Evolutionary conservation across 2,797 vertebrate species (phyloP).

Genomic region (Percopsis omiscomaycus): DNA sequence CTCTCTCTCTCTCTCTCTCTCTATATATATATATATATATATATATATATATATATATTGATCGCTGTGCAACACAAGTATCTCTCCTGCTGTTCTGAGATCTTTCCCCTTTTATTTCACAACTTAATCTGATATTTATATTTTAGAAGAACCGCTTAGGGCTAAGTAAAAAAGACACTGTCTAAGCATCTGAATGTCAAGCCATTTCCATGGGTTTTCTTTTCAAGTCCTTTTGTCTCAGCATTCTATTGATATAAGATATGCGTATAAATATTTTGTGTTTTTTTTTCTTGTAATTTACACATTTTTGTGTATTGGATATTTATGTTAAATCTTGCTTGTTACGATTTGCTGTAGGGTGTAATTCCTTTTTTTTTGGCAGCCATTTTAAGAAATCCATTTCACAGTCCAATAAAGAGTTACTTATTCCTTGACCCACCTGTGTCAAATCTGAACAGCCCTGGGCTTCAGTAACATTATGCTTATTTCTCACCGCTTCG

Average conservation of each 20-base stretch:
- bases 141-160: conserved; percentile 29
- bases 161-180: conserved; percentile 31
- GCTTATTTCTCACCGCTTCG: conserved; percentile 43
- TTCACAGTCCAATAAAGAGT: conserved; percentile 40
- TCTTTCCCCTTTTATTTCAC: conserved; percentile 43
- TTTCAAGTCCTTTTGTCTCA: conserved; percentile 23
- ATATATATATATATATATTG: conserved; percentile 61
- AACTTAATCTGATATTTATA: conserved; percentile 59
- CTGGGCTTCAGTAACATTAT: conserved; percentile 60
- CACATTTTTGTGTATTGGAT: neutral
- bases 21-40: no score
- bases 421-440: conserved; percentile 49
- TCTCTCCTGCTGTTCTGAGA: conserved; percentile 53
- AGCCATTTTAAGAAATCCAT: conserved; percentile 7
- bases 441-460: conserved; percentile 36
- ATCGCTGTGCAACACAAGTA: conserved; percentile 59
- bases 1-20: no score
- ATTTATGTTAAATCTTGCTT: neutral
- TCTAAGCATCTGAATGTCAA: conserved; percentile 36
- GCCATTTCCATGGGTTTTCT: conserved; percentile 23
- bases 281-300: no score
- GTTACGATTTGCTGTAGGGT: no score
- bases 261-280: neutral
- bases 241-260: no score
- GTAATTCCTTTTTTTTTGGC: no score